phyloP scores from a whole-genome alignment of 1,140 invertebrate genomes.

The Colletes latitarsis region DNA sequence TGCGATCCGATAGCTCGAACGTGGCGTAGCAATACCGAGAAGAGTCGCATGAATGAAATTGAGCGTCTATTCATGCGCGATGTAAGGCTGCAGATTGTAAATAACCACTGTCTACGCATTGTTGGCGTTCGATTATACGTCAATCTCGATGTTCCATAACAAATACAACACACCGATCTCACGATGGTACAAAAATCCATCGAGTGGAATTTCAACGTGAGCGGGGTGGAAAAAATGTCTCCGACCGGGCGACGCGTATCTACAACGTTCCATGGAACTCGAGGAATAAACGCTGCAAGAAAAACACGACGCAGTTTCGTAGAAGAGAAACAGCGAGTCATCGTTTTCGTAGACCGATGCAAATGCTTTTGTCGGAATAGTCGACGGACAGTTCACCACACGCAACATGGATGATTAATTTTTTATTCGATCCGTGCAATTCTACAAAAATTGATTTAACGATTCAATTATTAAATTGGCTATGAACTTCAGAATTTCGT shows the following conservation, averaged over 20 bases:
- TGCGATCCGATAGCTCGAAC: conserved; percentile 29
- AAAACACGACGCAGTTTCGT: neutral
- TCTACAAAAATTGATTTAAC: no score
- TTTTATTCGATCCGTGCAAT: no score
- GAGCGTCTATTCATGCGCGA: conserved; percentile 64
- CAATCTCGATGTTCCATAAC: conserved; percentile 36
- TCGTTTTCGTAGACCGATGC: neutral
- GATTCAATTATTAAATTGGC: no score
- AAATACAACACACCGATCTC: neutral
- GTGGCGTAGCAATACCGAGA: conserved; percentile 28
- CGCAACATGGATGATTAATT: neutral
- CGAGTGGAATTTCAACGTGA: neutral
- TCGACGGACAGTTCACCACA: neutral
- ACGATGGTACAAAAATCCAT: neutral
- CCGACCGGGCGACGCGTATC: neutral
- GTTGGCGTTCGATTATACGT: conserved; percentile 52
- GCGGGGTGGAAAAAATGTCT: neutral
- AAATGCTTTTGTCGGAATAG: neutral
- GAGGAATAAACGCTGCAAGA: neutral
- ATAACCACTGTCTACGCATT: conserved; percentile 65
- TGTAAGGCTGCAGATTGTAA: conserved; percentile 68
- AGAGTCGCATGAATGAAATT: conserved; percentile 58
- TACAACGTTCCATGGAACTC: neutral
- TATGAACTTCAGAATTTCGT: no score
- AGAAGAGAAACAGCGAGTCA: neutral